A percentile compares a stretch with the other conserved stretches of the same genome.
Conservation (phyloP, 2,113 vertebrate species). For the Papio anubis region DNA sequence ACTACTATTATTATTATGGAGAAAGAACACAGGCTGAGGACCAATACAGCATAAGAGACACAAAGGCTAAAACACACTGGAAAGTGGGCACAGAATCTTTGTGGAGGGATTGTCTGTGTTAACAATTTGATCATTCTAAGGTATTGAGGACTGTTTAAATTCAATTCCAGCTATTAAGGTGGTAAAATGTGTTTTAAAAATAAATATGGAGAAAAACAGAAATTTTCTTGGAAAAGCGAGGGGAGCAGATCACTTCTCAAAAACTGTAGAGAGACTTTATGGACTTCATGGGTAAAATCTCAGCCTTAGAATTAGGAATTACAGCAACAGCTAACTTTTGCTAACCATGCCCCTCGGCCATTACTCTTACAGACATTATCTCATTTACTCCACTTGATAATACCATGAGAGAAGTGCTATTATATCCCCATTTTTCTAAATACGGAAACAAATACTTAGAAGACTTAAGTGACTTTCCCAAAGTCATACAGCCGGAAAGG, state of each 20-base stretch:
- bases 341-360: background rate
- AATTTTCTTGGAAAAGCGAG: background rate
- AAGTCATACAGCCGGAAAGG: background rate
- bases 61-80: background rate
- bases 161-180: slow-evolving; percentile 2
- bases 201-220: background rate
- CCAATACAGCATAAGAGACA: background rate
- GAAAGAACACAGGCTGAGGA: background rate
- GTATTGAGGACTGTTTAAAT: background rate
- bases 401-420: background rate
- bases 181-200: background rate
- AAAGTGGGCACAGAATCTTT: background rate
- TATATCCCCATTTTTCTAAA: background rate
- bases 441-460: background rate
- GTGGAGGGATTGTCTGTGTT: background rate
- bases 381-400: background rate
- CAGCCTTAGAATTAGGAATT: background rate
- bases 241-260: background rate
- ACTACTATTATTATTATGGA: background rate
- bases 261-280: background rate
- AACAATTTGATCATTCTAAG: background rate
- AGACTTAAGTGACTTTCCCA: background rate
- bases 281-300: background rate
- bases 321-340: background rate
- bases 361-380: background rate